These are phyloP conservation scores for Drosophila yakuba DNA, from an alignment of 1,140 invertebrate genomes.

Conservation along the genomic window DNA sequence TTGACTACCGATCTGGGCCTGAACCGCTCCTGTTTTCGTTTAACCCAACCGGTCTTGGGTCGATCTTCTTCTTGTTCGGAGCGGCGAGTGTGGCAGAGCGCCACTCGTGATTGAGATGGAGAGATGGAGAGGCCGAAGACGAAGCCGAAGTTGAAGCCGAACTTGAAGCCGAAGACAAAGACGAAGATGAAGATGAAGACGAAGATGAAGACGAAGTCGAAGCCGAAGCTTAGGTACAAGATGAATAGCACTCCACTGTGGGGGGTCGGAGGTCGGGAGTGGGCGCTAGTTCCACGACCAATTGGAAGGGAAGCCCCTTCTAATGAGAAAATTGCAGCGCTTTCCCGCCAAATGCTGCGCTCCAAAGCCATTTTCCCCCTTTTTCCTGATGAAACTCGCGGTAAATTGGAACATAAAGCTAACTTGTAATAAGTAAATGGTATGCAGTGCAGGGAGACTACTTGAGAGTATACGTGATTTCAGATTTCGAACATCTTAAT, in stretches of 20 bases:
- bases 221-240: background rate
- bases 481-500: no score
- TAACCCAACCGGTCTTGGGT: slow-evolving; percentile 38
- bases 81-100: slow-evolving; percentile 2
- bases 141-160: no score
- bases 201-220: no score
- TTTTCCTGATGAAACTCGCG: background rate
- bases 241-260: slow-evolving; percentile 18
- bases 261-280: slow-evolving; percentile 11
- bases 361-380: background rate
- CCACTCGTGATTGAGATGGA: no score
- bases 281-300: slow-evolving; percentile 7
- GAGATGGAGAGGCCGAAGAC: no score
- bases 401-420: background rate
- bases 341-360: background rate
- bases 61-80: slow-evolving; percentile 32
- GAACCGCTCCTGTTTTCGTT: slow-evolving; percentile 32
- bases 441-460: no score
- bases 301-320: background rate
- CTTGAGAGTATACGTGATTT: no score
- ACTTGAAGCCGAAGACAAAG: no score
- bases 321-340: slow-evolving; percentile 14
- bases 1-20: background rate
- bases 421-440: background rate
- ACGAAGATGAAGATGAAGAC: no score